Conservation (phyloP, 2,888 invertebrate genomes). For the Sphaerophoria taeniata region DNA sequence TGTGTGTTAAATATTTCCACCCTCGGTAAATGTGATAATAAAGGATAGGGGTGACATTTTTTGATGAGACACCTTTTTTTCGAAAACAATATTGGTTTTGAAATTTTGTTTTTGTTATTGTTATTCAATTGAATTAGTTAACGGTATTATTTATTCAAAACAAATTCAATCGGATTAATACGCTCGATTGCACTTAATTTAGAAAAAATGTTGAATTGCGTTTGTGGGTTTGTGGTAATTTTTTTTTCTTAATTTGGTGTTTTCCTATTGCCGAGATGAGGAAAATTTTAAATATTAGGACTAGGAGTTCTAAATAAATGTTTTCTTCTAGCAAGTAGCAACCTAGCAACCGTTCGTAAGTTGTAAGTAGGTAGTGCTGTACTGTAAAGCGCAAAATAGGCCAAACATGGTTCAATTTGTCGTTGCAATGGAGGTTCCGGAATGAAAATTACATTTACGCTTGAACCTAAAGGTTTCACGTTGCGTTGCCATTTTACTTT, state of each 20-base stretch:
- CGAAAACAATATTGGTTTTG: neutral
- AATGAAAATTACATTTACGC: too few species aligned
- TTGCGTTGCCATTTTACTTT: too few species aligned
- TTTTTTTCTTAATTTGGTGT: neutral
- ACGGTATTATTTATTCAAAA: constrained; percentile 79
- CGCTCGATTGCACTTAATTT: constrained; percentile 77
- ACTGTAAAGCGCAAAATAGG: too few species aligned
- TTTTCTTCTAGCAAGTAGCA: too few species aligned
- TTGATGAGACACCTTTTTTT: constrained; percentile 62
- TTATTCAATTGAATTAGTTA: constrained; percentile 69
- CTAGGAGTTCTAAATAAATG: too few species aligned
- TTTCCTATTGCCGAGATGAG: neutral
- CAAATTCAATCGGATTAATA: constrained; percentile 81
- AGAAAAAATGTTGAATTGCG: constrained; percentile 44
- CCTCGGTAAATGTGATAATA: constrained; percentile 43
- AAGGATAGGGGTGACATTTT: constrained; percentile 51
- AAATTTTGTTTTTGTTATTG: constrained; percentile 50
- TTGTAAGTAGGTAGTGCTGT: too few species aligned
- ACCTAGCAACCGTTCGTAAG: too few species aligned
- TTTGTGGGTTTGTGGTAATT: constrained; percentile 34
- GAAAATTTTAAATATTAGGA: neutral
- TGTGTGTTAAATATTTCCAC: constrained; percentile 36
- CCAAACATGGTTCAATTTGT: too few species aligned
- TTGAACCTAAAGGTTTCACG: too few species aligned
- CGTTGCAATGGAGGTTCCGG: too few species aligned